Evolutionary conservation across 2,888 invertebrate species (phyloP).

Genomic region (Amitus sp.): DNA sequence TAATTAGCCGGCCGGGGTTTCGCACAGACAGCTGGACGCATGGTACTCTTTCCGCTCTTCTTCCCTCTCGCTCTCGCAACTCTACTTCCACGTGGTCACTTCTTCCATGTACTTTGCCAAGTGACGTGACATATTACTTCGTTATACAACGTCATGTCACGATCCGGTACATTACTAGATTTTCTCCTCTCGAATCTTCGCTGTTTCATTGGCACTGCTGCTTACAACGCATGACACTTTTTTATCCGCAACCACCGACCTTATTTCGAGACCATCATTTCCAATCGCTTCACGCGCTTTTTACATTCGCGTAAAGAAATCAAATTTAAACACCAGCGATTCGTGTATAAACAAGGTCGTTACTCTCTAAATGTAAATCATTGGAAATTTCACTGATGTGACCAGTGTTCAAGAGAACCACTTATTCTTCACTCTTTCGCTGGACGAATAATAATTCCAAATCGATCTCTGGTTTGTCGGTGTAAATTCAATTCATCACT

Average conservation of each 20-base stretch:
- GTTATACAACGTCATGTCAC: slow-evolving; percentile 37
- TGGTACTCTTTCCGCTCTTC: slow-evolving; percentile 7
- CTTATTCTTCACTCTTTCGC: too few species aligned
- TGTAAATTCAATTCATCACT: too few species aligned
- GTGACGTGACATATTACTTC: slow-evolving; percentile 38
- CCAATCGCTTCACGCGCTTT: slow-evolving; percentile 10
- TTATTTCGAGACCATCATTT: slow-evolving; percentile 16
- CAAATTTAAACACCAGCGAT: too few species aligned
- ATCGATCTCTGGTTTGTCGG: too few species aligned
- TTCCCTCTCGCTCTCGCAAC: background rate
- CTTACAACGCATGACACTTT: slow-evolving; percentile 10
- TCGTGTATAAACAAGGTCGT: too few species aligned
- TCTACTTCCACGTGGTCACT: slow-evolving; percentile 4
- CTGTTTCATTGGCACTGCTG: slow-evolving; percentile 8
- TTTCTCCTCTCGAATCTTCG: slow-evolving; percentile 8
- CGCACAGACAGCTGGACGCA: slow-evolving; percentile 57
- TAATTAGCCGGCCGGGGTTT: slow-evolving; percentile 51
- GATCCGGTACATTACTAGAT: slow-evolving; percentile 28
- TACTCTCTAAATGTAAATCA: too few species aligned
- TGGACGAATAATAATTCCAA: too few species aligned
- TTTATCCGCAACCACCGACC: slow-evolving; percentile 21
- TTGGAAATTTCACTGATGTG: too few species aligned
- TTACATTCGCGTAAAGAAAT: too few species aligned
- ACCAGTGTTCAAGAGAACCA: too few species aligned
- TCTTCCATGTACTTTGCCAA: slow-evolving; percentile 34